Evolutionary conservation across 2,797 vertebrate species (phyloP).

Genomic region (Scleropages formosus): DNA sequence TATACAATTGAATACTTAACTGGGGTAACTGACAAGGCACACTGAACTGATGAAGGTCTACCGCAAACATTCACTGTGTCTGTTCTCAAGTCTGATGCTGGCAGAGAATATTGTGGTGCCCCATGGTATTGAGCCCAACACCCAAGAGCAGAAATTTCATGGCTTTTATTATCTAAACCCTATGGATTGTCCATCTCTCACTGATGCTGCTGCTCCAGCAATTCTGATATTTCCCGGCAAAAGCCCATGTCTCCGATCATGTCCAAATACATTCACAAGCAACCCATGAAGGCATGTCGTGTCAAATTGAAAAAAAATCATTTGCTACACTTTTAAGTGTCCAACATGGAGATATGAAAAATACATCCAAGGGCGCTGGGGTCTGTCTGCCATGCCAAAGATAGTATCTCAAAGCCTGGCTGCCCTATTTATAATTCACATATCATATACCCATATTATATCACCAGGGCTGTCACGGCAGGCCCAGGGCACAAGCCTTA

Average conservation of each 20-base stretch:
- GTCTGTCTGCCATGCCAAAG: conserved; percentile 27
- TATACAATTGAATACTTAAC: too few species aligned
- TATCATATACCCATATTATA: conserved; percentile 25
- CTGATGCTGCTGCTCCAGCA: background rate
- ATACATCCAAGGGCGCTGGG: conserved; percentile 15
- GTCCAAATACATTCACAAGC: background rate
- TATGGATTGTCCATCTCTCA: too few species aligned
- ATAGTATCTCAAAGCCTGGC: conserved; percentile 20
- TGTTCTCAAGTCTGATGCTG: background rate
- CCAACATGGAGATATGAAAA: conserved; percentile 42
- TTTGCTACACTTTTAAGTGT: conserved; percentile 34
- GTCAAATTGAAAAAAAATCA: background rate
- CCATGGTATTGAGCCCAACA: too few species aligned
- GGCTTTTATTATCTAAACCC: too few species aligned
- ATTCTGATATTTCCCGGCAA: background rate
- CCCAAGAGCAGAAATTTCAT: too few species aligned
- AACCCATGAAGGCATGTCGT: background rate
- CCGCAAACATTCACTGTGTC: background rate
- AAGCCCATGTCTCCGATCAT: background rate
- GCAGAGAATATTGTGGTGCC: background rate
- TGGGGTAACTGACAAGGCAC: too few species aligned
- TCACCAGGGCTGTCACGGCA: conserved; percentile 6
- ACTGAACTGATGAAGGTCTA: background rate
- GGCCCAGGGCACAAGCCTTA: background rate
- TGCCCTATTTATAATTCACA: conserved; percentile 30